Evolutionary conservation across 2,888 invertebrate species (phyloP), one percentile per base, ranked within the genome.

Genomic region (Epicampocera succincta): DNA sequence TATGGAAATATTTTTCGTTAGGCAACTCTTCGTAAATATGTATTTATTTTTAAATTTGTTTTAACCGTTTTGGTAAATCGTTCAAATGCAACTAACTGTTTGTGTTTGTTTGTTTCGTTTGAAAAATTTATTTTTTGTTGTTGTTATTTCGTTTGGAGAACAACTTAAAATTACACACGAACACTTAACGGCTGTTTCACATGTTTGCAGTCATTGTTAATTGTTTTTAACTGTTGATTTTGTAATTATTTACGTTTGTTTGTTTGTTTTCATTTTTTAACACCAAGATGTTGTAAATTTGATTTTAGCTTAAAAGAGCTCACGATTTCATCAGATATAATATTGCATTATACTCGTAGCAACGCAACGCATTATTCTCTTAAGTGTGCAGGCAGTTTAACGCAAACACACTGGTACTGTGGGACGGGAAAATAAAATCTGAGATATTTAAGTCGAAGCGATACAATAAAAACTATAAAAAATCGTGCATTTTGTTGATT

Each of bases 241-340:
- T 68, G 58, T 54, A 66, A 73, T 52, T 46, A 29, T 50, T 6
- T 33, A 25, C 25, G 5, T 25, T 25, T n/a, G n/a, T n/a, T n/a
- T n/a, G n/a, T n/a, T n/a, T n/a, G n/a, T n/a, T n/a, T n/a, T n/a
- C n/a, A n/a, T n/a, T 33, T 66, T 66, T 68, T 33, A 21, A 19
- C 25, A 60, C 46, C n/a, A 75, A 66, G 44, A 63, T 42, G 17
- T 68, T 68, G 33, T 38, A 42, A 29, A 56, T 25, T 44, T 17
- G 29, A 56, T 33, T 75, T 33, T 0, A 60, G 19, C 33, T 42
- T 13, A 29, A 33, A 68, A 60, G 77, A 83, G 84, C 84, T 85
- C 84, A 84, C 80, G 50, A 77, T 85, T 84, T 84, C 81, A 83
- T 68, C 71, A 63, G 42, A 17, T 65, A 66, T 63, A 68, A 71